A percentile compares a stretch with the other conserved stretches of the same genome.
These are phyloP conservation scores for Iguana delicatissima DNA, from an alignment of 2,797 vertebrate genomes.

Conservation along the genomic window DNA sequence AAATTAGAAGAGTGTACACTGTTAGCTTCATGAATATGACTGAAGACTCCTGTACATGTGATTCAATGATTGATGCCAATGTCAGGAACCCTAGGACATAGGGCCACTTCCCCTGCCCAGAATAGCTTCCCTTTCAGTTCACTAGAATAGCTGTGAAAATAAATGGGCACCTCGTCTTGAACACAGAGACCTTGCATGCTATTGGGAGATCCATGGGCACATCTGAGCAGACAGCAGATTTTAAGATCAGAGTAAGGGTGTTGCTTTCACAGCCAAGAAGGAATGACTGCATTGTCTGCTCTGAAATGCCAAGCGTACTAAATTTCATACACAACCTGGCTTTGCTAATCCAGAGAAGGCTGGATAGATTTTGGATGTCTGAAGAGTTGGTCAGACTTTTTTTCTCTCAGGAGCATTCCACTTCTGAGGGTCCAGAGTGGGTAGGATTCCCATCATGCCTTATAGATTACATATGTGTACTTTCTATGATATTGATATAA, in stretches of 20 bases:
- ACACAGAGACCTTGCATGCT: neutral
- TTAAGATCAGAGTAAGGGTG: neutral
- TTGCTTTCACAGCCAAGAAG: neutral
- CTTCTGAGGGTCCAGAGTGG: neutral
- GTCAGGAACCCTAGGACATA: neutral
- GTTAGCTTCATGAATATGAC: neutral
- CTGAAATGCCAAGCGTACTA: neutral
- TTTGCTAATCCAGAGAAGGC: neutral
- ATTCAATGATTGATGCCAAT: neutral
- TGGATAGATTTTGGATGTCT: neutral
- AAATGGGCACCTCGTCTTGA: neutral
- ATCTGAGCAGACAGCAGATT: neutral
- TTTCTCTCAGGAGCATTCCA: neutral
- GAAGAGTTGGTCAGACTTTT: neutral
- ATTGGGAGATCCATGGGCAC: neutral
- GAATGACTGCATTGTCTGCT: neutral
- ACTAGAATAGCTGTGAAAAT: neutral
- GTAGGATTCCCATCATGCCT: neutral
- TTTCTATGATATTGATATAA: neutral
- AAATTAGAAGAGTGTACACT: neutral
- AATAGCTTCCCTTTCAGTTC: neutral
- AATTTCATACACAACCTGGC: neutral
- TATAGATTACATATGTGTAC: neutral
- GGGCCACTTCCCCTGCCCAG: neutral
- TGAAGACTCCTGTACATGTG: too few relatives aligned